These are phyloP conservation scores for Acropora yongei DNA, from an alignment of 64 coral and sea anemone species.

Conservation along the genomic window DNA sequence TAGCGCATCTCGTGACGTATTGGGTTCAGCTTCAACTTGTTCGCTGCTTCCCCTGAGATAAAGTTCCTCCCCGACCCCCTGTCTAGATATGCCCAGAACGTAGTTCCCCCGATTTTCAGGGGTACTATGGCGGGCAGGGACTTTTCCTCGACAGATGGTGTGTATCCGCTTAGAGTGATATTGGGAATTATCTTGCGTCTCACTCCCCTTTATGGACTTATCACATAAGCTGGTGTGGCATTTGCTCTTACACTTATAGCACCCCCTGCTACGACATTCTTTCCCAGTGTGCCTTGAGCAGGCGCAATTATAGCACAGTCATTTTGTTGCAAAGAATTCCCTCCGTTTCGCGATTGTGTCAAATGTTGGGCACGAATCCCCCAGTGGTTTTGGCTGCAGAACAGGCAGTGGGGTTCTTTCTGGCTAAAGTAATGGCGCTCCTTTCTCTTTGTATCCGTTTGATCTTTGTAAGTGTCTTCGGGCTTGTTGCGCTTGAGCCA, in stretches of 20 bases:
- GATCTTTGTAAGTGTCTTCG: constrained; percentile 40
- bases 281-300: too few species aligned
- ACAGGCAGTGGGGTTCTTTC: too few species aligned
- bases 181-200: too few species aligned
- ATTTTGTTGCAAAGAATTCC: constrained; percentile 58
- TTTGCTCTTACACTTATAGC: constrained; percentile 58
- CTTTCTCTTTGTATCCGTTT: constrained; percentile 8
- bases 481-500: constrained; percentile 57
- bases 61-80: constrained; percentile 33
- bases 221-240: constrained; percentile 51
- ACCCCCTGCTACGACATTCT: constrained; percentile 51
- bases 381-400: constrained; percentile 64
- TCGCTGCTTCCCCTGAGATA: constrained; percentile 44
- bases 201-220: neutral
- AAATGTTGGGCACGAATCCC: constrained; percentile 53
- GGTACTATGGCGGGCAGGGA: constrained; percentile 53
- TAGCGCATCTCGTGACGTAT: constrained; percentile 13
- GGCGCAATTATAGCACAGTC: constrained; percentile 67
- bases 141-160: constrained; percentile 39
- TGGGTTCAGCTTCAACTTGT: constrained; percentile 35
- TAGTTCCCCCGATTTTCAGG: neutral
- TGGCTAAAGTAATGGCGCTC: constrained; percentile 3
- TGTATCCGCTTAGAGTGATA: constrained; percentile 41
- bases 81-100: constrained; percentile 43
- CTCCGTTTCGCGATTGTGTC: constrained; percentile 44